Percentiles rank a stretch among this genome's conserved stretches.
phyloP scores from a whole-genome alignment of 2,113 vertebrate genomes.

The Eretmochelys imbricata region DNA sequence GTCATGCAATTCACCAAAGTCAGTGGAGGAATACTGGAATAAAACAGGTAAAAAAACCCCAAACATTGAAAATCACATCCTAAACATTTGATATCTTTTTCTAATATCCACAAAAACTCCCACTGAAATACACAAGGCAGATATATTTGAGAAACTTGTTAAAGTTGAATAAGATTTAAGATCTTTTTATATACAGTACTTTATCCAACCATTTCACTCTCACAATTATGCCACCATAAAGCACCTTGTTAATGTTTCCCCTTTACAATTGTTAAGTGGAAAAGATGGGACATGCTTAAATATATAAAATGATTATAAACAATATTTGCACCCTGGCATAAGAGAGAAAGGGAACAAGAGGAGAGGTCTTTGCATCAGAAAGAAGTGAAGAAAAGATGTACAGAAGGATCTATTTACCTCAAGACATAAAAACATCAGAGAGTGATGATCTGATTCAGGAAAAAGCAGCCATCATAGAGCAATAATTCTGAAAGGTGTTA shows the following conservation, averaged over 20 bases:
- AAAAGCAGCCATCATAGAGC: not conserved
- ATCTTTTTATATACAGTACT: not conserved
- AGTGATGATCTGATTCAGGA: not conserved
- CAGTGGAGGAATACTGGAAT: not conserved
- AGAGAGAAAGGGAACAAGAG: not conserved
- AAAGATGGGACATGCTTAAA: not conserved
- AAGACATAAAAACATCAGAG: not conserved
- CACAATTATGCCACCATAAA: not conserved
- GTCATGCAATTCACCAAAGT: not conserved
- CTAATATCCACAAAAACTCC: not conserved
- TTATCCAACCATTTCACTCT: not conserved
- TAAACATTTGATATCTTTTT: not conserved
- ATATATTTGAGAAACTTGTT: not conserved
- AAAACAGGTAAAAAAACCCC: not conserved
- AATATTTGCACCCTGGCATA: not conserved
- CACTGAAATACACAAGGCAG: not conserved
- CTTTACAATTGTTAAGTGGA: not conserved
- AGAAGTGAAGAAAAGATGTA: not conserved
- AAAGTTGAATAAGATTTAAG: not conserved
- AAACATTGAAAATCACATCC: not conserved
- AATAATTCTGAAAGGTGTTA: not conserved
- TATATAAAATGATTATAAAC: constrained; percentile 36
- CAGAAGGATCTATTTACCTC: not conserved
- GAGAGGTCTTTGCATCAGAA: not conserved
- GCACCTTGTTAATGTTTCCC: not conserved